Percentiles rank a stretch among this genome's conserved stretches.
Evolutionary conservation across 1,140 invertebrate genomes (phyloP).

Genomic region (Zaprionus ghesquierei): DNA sequence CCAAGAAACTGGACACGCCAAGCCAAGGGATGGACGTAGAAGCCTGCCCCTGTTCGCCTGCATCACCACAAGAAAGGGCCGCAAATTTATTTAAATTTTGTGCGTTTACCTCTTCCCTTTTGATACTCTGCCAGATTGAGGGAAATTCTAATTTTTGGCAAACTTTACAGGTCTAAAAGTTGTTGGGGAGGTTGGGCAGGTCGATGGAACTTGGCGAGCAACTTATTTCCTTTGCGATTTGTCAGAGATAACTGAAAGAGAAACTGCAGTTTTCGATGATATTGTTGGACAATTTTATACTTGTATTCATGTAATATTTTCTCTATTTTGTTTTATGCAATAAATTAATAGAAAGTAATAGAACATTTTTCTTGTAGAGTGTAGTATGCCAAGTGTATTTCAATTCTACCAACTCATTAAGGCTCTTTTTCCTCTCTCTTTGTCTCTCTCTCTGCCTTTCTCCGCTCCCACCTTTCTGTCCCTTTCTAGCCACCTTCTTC

Average conservation of each 20-base stretch:
- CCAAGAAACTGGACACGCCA: slow-evolving; percentile 70
- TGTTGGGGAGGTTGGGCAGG: neutral
- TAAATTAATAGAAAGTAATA: no score
- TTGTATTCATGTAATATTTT: no score
- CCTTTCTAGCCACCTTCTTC: neutral
- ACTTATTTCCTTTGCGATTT: neutral
- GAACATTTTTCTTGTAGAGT: no score
- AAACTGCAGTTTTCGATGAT: neutral
- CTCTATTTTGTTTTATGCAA: no score
- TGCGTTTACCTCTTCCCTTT: neutral
- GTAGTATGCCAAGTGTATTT: neutral
- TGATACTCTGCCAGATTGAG: neutral
- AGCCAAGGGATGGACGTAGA: slow-evolving; percentile 14
- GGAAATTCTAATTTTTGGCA: neutral
- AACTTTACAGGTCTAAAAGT: neutral
- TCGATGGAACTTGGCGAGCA: neutral
- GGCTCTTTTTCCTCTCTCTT: neutral
- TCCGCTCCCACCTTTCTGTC: no score
- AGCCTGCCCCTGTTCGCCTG: neutral
- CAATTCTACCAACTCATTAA: neutral
- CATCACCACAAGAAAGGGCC: slow-evolving; percentile 8
- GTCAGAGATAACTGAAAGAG: neutral
- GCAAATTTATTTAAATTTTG: slow-evolving; percentile 75
- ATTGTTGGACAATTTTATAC: no score
- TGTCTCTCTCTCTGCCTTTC: no score